Percentiles rank a stretch among this genome's conserved stretches.
Evolutionary conservation across 35 echinoderm and acorn worm species (phyloP).

Genomic region (Lytechinus variegatus): DNA sequence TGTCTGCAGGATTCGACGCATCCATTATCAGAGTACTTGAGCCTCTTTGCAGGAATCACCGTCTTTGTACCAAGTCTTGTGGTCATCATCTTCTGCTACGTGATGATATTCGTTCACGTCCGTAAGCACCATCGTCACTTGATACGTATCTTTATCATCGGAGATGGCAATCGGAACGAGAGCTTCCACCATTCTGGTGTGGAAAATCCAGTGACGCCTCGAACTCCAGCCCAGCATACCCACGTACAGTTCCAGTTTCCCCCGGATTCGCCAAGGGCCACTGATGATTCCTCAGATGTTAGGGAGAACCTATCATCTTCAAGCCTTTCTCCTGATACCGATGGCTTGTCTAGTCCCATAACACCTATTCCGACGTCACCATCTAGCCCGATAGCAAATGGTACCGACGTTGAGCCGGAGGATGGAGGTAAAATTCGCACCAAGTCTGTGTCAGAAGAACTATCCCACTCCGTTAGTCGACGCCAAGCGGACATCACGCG

Average conservation of each 20-base stretch:
- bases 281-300: not conserved
- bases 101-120: constrained; percentile 72
- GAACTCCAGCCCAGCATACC: not conserved
- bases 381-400: not conserved
- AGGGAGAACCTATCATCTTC: not conserved
- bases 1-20: constrained; percentile 78
- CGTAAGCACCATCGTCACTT: constrained; percentile 53
- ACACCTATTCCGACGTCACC: not conserved
- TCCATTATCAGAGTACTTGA: constrained; percentile 60
- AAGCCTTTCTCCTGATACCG: not conserved
- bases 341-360: not conserved
- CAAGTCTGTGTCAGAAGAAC: constrained; percentile 34
- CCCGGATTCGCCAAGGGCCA: not conserved
- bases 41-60: constrained; percentile 55
- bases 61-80: constrained; percentile 72
- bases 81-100: constrained; percentile 70
- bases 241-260: constrained; percentile 21
- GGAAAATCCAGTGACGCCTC: not conserved
- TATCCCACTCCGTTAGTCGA: not conserved
- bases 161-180: not conserved
- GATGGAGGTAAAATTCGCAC: not conserved
- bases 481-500: constrained; percentile 80
- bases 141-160: constrained; percentile 30
- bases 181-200: not conserved
- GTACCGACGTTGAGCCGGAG: not conserved